phyloP scores from a whole-genome alignment of 1,140 invertebrate species.

The Diabrotica virgifera region DNA sequence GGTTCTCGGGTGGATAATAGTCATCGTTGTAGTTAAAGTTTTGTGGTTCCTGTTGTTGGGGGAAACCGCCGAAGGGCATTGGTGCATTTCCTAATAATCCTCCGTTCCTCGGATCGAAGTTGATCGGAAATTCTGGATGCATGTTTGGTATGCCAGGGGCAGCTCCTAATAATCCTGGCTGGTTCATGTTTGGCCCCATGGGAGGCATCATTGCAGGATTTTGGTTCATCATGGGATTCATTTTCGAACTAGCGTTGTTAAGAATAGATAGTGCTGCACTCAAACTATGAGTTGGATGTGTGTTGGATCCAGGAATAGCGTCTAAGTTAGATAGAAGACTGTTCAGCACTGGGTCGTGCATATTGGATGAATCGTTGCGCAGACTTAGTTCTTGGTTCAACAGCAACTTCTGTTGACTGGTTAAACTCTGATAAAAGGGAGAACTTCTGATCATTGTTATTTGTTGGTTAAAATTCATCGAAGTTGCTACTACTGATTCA shows the following conservation, averaged over 20 bases:
- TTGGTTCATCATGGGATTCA: slow-evolving; percentile 21
- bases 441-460: slow-evolving; percentile 60
- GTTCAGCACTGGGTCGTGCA: slow-evolving; percentile 50
- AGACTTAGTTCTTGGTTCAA: slow-evolving; percentile 57
- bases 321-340: slow-evolving; percentile 57
- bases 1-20: slow-evolving; percentile 31
- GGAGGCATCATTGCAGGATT: slow-evolving; percentile 34
- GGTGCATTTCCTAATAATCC: slow-evolving; percentile 43
- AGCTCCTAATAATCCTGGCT: slow-evolving; percentile 43
- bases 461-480: slow-evolving; percentile 50
- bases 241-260: slow-evolving; percentile 23
- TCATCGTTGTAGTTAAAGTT: slow-evolving; percentile 35
- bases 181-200: slow-evolving; percentile 27
- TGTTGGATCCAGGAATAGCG: slow-evolving; percentile 25
- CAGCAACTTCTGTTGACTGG: slow-evolving; percentile 64
- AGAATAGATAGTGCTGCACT: slow-evolving; percentile 36
- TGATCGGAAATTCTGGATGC: slow-evolving; percentile 40
- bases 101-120: slow-evolving; percentile 42
- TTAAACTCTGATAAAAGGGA: slow-evolving; percentile 63
- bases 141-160: slow-evolving; percentile 40
- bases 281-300: slow-evolving; percentile 22
- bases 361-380: slow-evolving; percentile 34
- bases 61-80: slow-evolving; percentile 28
- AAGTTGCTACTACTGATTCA: slow-evolving; percentile 23
- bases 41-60: slow-evolving; percentile 23